phyloP scores from a whole-genome alignment of 2,888 invertebrate genomes.

The Microctonus aethiopoides region DNA sequence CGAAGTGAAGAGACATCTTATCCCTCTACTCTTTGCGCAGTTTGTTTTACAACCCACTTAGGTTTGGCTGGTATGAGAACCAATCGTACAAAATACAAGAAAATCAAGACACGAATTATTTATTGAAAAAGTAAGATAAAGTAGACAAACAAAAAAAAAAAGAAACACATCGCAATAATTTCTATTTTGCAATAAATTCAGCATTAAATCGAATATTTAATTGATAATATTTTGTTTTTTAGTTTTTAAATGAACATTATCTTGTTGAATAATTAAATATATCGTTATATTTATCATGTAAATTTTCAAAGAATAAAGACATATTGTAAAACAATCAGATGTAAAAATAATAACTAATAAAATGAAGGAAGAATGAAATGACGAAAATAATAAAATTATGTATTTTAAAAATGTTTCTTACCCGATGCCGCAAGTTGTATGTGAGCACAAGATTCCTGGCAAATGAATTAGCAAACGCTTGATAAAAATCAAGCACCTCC shows the following conservation, averaged over 20 bases:
- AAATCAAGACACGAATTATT: background rate
- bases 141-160: background rate
- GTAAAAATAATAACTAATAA: conserved; percentile 13
- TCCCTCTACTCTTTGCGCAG: background rate
- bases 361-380: background rate
- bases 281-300: background rate
- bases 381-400: background rate
- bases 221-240: background rate
- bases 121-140: background rate
- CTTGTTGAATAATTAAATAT: background rate
- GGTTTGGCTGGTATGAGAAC: background rate
- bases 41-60: conserved; percentile 3
- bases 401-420: conserved; percentile 70
- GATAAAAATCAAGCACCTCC: conserved; percentile 98
- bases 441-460: conserved; percentile 97
- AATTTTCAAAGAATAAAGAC: background rate
- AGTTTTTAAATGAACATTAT: background rate
- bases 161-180: background rate
- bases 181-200: background rate
- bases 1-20: conserved; percentile 7
- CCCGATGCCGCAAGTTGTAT: conserved; percentile 96
- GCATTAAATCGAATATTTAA: background rate
- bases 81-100: background rate
- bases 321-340: conserved; percentile 28
- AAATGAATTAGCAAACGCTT: conserved; percentile 99